Evolutionary conservation across 2,797 vertebrate genomes (phyloP), one percentile per base, ranked within the genome.

Genomic region (Chaetodon trifasciatus): DNA sequence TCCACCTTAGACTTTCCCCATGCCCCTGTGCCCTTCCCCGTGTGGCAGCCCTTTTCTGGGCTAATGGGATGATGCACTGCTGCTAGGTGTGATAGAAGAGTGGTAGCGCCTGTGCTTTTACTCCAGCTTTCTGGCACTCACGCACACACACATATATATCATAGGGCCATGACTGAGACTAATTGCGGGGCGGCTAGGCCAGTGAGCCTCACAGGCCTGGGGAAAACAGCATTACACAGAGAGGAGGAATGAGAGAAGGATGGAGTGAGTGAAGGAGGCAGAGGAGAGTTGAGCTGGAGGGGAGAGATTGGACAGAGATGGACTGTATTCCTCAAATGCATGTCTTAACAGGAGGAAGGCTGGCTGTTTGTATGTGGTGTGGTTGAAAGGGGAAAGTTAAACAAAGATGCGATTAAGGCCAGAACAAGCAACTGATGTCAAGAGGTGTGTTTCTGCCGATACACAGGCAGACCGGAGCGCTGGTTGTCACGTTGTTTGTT

Each of bases 61-160:
- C 79, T 94, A 95, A 94, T 92, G 87, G 91, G 91, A 94, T 95
- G 93, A 93, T 90, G 86, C 82, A 87, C 82, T 89, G 86, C 86
- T 85, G 86, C 90, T 56, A 79, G 86, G 86, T 92, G 80, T 80
- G 87, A 89, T 82, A 70, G 88, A 85, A 63, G 71, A 74, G 84
- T 89, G 78, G 83, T 78, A 77, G 78, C 82, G 76, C 82, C 63
- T 89, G 76, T 86, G 80, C 88, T 89, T 86, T 86, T 76, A 66
- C 76, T 47, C 64, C 65, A 17, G 42, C 63, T 49, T 49, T 81
- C 72, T 82, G 65, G 67, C 88, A 56, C 77, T 73, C 61, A 39
- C 49, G 37, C 37, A 56, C 1, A 69, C 53, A 64, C 44, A 28
- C 49, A 55, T 39, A 55, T 35, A 23, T 21, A 71, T 55, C 44